These are phyloP conservation scores for Chloroclysta siterata DNA, from an alignment of 2,888 invertebrate species.

Conservation along the genomic window DNA sequence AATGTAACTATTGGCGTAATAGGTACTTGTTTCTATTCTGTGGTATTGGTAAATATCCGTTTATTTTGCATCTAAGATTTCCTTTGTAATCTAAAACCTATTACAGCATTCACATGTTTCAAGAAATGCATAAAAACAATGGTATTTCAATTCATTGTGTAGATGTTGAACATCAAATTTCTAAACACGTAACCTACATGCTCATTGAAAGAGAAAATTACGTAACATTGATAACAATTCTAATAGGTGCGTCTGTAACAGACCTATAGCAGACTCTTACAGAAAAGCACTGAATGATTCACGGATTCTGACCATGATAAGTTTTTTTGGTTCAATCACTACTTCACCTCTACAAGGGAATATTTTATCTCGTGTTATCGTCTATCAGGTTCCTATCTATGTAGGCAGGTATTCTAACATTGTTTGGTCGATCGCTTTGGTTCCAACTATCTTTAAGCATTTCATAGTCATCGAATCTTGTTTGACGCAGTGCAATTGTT, in stretches of 20 bases:
- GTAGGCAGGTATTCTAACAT: constrained; percentile 18
- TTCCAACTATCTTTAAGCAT: constrained; percentile 12
- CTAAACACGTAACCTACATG: constrained; percentile 69
- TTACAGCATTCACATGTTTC: constrained; percentile 25
- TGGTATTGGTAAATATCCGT: background rate
- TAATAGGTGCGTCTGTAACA: constrained; percentile 22
- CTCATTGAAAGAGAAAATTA: constrained; percentile 61
- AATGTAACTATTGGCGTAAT: background rate
- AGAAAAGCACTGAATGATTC: constrained; percentile 4
- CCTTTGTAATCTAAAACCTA: constrained; percentile 17
- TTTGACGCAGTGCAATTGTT: constrained; percentile 20
- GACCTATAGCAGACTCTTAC: constrained; percentile 2
- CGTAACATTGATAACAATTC: constrained; percentile 51
- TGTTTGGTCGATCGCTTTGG: constrained; percentile 28
- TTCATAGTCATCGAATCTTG: constrained; percentile 17
- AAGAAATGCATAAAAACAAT: constrained; percentile 39
- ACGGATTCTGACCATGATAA: constrained; percentile 9
- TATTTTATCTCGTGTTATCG: constrained; percentile 39
- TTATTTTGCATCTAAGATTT: background rate
- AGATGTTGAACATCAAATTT: constrained; percentile 57
- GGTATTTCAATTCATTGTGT: constrained; percentile 44
- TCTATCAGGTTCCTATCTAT: constrained; percentile 37
- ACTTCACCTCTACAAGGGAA: constrained; percentile 20
- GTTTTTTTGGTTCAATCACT: constrained; percentile 12
- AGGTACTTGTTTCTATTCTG: background rate